These are phyloP conservation scores for Halocaridina rubra DNA, from an alignment of 2,888 invertebrate species.

Conservation along the genomic window DNA sequence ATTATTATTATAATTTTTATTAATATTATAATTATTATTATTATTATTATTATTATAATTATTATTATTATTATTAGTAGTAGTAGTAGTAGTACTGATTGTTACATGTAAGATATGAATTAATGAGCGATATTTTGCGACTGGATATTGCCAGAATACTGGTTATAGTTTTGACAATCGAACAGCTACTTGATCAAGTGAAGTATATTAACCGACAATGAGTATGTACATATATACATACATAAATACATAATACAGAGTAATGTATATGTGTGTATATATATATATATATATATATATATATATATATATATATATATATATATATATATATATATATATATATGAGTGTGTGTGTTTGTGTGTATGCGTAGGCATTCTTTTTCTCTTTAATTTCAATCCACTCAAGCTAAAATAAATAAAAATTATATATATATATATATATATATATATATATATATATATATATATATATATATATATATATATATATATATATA, in stretches of 20 bases:
- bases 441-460: background rate
- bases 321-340: background rate
- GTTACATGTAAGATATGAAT: background rate
- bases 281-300: background rate
- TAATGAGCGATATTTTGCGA: too few species aligned
- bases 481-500: background rate
- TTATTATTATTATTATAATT: too few species aligned
- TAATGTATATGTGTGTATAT: background rate
- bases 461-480: background rate
- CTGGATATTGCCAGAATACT: too few species aligned
- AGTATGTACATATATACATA: background rate
- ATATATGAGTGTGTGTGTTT: too few species aligned
- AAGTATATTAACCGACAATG: too few species aligned
- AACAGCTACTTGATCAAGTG: too few species aligned
- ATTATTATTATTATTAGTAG: too few species aligned
- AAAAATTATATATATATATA: background rate
- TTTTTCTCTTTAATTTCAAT: background rate
- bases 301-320: background rate
- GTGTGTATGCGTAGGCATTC: too few species aligned
- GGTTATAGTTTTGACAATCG: too few species aligned
- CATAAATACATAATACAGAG: background rate
- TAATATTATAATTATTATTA: too few species aligned
- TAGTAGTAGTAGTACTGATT: background rate
- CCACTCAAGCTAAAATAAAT: background rate
- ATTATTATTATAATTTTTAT: too few species aligned